Base-by-base conservation (phyloP, 2,113 vertebrate species). In the Anolis carolinensis region DNA sequence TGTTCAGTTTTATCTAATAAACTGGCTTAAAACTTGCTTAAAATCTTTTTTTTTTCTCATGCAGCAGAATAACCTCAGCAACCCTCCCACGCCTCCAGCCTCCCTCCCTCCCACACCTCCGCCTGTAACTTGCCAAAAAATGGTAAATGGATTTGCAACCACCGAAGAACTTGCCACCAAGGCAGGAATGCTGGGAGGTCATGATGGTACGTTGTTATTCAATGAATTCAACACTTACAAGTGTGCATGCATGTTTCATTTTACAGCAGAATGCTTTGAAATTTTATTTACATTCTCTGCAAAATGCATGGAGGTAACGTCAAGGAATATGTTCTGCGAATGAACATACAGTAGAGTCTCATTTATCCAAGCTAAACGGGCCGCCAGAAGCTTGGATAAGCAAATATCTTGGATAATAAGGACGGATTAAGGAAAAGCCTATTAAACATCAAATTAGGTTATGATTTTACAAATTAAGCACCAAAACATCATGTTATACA, bases 11-110 rank as follows among this genome's bases (percentile, higher is more conserved):
- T 70, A 4, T 50, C 34, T 11, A 72, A 30, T 88, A 81, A 85
- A 77, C 85, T 89, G 87, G 89, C 90, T 27, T 5, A 0, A 20
- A n/a, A 20, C 86, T 95, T 91, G 95, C 82, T 50, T 85, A 75
- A 59, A 20, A 85, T 92, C 89, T 88, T 2, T 44, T 44, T 92
- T 93, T 91, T 83, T 27, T 94, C 91, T 94, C 92, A 20, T 89
- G 89, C 96, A 99, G 97, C 98, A 99, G 97, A 99, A 98, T 95
- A 99, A 99, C 91, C 95, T 99, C 93, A 99, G 98, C 94, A 99
- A 99, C 92, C 98, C 99, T 82, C 98, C 99, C 16, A 99, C 99
- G 0, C 99, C 98, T 0, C 99, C 99, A 1, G 99, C 99, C 86
- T 99, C 99, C 50, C 97, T 99, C 83, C 99, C 99, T 80, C 98